Percentiles rank a stretch among this genome's conserved stretches.
These are phyloP conservation scores for Arge pagana DNA, from an alignment of 2,888 invertebrate genomes.

Conservation along the genomic window DNA sequence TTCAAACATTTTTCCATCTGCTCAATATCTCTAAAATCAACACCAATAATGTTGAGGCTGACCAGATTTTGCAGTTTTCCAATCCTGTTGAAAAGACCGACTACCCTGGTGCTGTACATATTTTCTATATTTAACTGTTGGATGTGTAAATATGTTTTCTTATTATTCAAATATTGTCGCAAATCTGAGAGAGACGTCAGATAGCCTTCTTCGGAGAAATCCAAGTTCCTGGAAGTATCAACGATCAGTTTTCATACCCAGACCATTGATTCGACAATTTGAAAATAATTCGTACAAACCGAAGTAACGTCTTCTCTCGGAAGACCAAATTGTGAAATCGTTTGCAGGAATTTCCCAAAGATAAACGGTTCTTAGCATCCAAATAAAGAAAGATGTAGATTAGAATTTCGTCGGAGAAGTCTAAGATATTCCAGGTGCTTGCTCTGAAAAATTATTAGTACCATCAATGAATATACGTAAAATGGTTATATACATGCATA, in stretches of 20 bases:
- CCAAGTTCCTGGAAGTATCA: constrained; percentile 1
- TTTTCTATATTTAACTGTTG: constrained; percentile 1
- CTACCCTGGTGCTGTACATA: constrained; percentile 6
- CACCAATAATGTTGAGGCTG: constrained; percentile 4
- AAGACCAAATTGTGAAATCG: constrained; percentile 7
- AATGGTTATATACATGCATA: too few relatives aligned
- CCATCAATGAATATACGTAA: too few relatives aligned
- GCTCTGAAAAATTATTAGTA: not conserved
- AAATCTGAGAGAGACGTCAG: constrained; percentile 5
- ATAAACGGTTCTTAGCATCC: constrained; percentile 4
- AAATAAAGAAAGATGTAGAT: constrained; percentile 1
- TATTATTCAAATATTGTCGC: constrained; percentile 6
- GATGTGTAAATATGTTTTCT: not conserved
- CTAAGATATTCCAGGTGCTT: constrained; percentile 1
- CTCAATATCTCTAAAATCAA: not conserved
- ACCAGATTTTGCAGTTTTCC: constrained; percentile 4
- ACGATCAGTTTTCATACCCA: not conserved
- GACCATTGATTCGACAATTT: not conserved
- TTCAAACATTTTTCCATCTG: not conserved
- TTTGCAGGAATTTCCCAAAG: not conserved
- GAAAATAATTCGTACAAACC: not conserved
- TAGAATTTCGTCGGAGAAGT: constrained; percentile 9
- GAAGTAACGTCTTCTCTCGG: not conserved
- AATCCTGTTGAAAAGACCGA: not conserved
- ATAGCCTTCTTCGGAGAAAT: constrained; percentile 7